Percentiles rank a stretch among this genome's conserved stretches.
phyloP scores from a whole-genome alignment of 2,797 vertebrate species.

The Chelon labrosus region DNA sequence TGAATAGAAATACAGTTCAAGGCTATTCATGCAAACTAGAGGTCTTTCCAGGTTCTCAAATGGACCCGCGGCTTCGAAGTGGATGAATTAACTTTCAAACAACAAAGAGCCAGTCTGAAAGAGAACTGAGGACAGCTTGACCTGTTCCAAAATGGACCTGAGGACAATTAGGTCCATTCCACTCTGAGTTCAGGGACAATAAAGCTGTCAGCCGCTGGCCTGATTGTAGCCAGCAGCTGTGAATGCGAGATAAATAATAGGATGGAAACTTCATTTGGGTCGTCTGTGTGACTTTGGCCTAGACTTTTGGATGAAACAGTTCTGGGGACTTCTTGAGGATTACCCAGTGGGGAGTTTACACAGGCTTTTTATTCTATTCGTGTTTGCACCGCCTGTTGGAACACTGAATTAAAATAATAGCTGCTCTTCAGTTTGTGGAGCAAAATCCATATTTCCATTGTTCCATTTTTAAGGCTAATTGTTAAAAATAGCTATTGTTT shows the following conservation, averaged over 20 bases:
- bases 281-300: not conserved
- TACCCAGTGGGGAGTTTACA: too few species aligned
- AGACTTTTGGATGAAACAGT: not conserved
- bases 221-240: conserved; percentile 26
- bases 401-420: too few species aligned
- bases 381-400: too few species aligned
- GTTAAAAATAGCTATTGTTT: too few species aligned
- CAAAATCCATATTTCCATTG: too few species aligned
- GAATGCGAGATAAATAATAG: conserved; percentile 26
- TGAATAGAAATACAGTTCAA: conserved; percentile 27
- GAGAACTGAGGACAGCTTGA: conserved; percentile 11
- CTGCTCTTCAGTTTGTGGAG: too few species aligned
- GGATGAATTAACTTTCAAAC: conserved; percentile 34
- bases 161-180: conserved; percentile 20
- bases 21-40: conserved; percentile 24
- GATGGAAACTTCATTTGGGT: conserved; percentile 8
- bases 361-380: too few species aligned
- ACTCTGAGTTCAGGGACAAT: conserved; percentile 19
- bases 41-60: conserved; percentile 33
- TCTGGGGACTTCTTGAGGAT: too few species aligned
- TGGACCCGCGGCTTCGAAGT: conserved; percentile 1
- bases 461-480: too few species aligned
- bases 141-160: conserved; percentile 23
- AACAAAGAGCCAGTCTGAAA: conserved; percentile 15
- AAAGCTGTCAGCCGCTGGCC: conserved; percentile 33